Percentiles rank a stretch among this genome's conserved stretches.
Evolutionary conservation across 2,888 invertebrate genomes (phyloP).

Genomic region (Eurytoma adleriae): DNA sequence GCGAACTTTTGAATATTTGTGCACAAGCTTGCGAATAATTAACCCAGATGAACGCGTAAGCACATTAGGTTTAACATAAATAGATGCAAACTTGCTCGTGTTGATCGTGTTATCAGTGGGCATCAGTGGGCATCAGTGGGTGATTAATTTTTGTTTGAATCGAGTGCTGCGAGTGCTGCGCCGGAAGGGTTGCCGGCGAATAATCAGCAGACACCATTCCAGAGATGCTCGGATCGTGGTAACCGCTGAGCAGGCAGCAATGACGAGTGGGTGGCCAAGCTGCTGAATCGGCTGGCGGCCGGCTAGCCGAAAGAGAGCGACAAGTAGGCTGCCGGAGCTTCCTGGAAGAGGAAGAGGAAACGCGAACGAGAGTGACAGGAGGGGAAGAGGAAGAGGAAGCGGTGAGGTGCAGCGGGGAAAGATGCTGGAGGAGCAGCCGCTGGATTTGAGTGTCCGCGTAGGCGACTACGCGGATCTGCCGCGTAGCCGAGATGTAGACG

Average conservation of each 20-base stretch:
- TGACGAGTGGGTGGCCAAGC: too few species aligned
- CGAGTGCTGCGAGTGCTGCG: not conserved
- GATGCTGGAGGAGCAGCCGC: slow-evolving; percentile 82
- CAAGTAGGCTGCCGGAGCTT: not conserved
- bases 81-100: not conserved
- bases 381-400: slow-evolving; percentile 39
- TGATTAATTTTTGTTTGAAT: not conserved
- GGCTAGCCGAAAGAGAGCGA: not conserved
- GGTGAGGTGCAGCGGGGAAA: slow-evolving; percentile 35
- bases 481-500: slow-evolving; percentile 66
- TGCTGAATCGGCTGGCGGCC: not conserved
- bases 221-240: too few species aligned
- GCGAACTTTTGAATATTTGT: slow-evolving; percentile 36
- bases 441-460: slow-evolving; percentile 85
- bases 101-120: too few species aligned
- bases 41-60: too few species aligned
- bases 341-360: not conserved
- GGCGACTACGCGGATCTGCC: slow-evolving; percentile 71
- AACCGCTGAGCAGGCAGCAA: too few species aligned
- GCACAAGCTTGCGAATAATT: too few species aligned
- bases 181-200: too few species aligned
- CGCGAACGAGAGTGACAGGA: too few species aligned
- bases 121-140: too few species aligned
- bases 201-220: too few species aligned
- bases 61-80: not conserved